Base-by-base conservation (phyloP, 2,888 invertebrate genomes). In the Pandemis heparana region DNA sequence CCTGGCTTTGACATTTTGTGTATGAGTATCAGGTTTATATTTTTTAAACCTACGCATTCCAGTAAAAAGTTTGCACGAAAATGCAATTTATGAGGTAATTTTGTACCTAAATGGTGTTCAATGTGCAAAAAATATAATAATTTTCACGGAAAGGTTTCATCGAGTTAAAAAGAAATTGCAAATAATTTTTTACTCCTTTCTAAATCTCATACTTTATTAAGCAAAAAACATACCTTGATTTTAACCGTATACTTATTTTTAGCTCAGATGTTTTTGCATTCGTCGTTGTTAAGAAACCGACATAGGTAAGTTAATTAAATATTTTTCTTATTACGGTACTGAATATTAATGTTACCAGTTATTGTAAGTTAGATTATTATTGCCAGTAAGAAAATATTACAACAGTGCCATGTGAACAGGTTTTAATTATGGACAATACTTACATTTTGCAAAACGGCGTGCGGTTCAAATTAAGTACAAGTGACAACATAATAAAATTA, bases 351-450 rank as follows among this genome's bases (percentile, higher is more conserved):
- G 46, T 62, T 46, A 43, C 41, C 39, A 59, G 39, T 67, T 14
- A 12, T 23, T 51, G 51, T 18, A 59, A 16, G 48, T 74, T 64
- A 23, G 46, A 43, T 39, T 66, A 71, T 70, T 38, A 65, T 63
- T 68, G 38, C 62, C 46, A 48, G 60, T 65, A 51, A 14, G 53
- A 65, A 65, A 60, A 65, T 53, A 18, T 74, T 64, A 61, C 70
- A 74, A 70, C 64, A 70, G 65, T 60, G 53, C 16, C 38, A 63
- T 65, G 69, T 65, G 65, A 70, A 53, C 70, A 74, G 64, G 74
- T 70, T 72, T 67, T 63, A 68, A 68, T 68, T 68, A 68, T 62
- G 41, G 60, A 62, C 62, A 67, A 46, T 53, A 53, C 16, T 23
- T 14, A 61, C 18, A 67, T 62, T 62, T 72, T 67, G 38, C 53